A percentile compares a stretch with the other conserved stretches of the same genome.
Conservation (phyloP, 2,113 vertebrate genomes). For the Pyrgilauda ruficollis region DNA sequence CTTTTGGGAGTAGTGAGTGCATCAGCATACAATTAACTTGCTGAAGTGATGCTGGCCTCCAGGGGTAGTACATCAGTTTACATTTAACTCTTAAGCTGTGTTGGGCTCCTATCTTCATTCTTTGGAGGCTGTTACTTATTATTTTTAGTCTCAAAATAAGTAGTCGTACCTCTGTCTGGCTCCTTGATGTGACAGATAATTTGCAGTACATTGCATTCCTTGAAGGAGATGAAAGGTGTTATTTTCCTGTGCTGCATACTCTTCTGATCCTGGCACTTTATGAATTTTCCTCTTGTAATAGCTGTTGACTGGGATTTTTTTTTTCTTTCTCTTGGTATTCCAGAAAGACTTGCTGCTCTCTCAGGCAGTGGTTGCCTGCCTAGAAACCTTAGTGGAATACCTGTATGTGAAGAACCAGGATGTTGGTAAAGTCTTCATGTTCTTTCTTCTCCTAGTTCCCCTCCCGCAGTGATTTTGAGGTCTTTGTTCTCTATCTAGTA, state of each 20-base stretch:
- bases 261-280: not conserved
- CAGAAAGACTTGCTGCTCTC: constrained; percentile 87
- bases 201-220: not conserved
- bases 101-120: not conserved
- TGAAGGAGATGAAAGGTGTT: constrained; percentile 36
- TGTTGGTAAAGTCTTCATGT: constrained; percentile 74
- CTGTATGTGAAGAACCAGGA: constrained; percentile 75
- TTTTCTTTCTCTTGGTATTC: constrained; percentile 23
- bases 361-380: constrained; percentile 80
- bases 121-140: not conserved
- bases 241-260: constrained; percentile 9
- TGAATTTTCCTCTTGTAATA: not conserved
- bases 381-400: constrained; percentile 85
- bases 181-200: constrained; percentile 23
- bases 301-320: not conserved
- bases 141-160: not conserved
- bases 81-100: not conserved
- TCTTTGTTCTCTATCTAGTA: not conserved
- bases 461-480: constrained; percentile 1
- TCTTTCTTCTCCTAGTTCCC: not conserved
- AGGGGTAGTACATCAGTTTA: not conserved
- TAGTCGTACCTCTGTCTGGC: not conserved
- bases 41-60: not conserved
- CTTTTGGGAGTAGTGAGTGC: not conserved
- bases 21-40: not conserved